Evolutionary conservation across 1,140 invertebrate genomes (phyloP), one percentile per base, ranked within the genome.

Genomic region (Drosophila baimaii): DNA sequence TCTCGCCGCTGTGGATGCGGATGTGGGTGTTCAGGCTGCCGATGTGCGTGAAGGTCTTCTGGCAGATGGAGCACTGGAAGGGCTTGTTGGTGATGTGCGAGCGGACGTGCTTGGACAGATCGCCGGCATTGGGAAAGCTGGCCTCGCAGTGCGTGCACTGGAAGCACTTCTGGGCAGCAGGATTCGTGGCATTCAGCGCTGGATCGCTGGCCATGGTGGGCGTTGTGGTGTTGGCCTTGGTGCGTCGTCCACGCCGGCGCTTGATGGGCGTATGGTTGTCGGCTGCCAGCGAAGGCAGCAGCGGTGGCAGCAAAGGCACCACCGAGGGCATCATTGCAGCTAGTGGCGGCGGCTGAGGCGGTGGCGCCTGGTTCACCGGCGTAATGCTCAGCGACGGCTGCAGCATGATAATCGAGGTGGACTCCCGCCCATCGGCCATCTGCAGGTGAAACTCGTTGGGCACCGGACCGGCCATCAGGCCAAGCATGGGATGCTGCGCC

Each of bases 1-100:
- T 91, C 63, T 92, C 91, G 9, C 91, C 91, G 70, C 82, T 90
- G 52, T 98, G 98, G 62, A 97, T 98, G 12, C 98, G 94, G 46
- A 98, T 92, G 88, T 98, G 98, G 13, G 96, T 95, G 51, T 96
- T 95, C 3, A 97, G 93, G 90, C 97, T 97, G 76, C 95, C 95
- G 56, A 95, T 96, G 89, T 95, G 96, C 3, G 95, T 95, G 58
- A 93, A 93, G 13, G 84, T 80, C 71, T 92, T 92, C 39, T 92
- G 79, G 74, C 92, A 93, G 41, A 92, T 90, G 25, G 85, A 83
- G 81, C 92, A 93, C 54, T 91, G 90, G 58, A 92, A 92, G 7
- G 91, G 91, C 93, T 94, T 94, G 92, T 94, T 94, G 88, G 94
- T 93, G 27, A 93, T 93, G 73, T 94, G 94, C 1, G 90, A 89